These are phyloP conservation scores for Telmatochromis sp. DNA, from an alignment of 2,113 vertebrate species.

Conservation along the genomic window DNA sequence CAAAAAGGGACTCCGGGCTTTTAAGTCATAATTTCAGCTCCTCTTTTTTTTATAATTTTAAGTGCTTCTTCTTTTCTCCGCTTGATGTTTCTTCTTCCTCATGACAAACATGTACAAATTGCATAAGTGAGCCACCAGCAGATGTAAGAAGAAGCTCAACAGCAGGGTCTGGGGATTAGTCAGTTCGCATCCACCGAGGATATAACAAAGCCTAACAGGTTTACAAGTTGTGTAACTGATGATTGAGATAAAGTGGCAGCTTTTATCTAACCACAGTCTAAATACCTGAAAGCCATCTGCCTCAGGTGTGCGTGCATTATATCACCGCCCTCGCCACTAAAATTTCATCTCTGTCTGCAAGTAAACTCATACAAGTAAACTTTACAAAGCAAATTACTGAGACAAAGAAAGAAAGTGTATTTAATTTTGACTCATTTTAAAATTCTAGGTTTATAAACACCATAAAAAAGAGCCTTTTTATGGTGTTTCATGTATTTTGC, in stretches of 20 bases:
- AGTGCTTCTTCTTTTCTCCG: not conserved
- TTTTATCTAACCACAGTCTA: not conserved
- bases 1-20: not conserved
- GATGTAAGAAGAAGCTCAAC: not conserved
- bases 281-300: conserved; percentile 23
- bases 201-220: not conserved
- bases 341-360: not conserved
- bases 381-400: not conserved
- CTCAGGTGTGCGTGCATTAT: conserved; percentile 1
- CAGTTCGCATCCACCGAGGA: not conserved
- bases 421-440: not conserved
- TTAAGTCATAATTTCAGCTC: not conserved
- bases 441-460: not conserved
- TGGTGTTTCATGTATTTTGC: not conserved
- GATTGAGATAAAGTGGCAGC: not conserved
- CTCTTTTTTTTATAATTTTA: not conserved
- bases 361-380: not conserved
- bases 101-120: not conserved
- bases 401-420: not conserved
- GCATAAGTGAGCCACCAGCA: not conserved
- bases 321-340: not conserved
- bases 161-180: not conserved
- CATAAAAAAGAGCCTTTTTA: not conserved
- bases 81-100: not conserved
- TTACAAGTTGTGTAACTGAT: conserved; percentile 40